Conservation (phyloP, 2,888 invertebrate genomes). For the Diloba caeruleocephala region DNA sequence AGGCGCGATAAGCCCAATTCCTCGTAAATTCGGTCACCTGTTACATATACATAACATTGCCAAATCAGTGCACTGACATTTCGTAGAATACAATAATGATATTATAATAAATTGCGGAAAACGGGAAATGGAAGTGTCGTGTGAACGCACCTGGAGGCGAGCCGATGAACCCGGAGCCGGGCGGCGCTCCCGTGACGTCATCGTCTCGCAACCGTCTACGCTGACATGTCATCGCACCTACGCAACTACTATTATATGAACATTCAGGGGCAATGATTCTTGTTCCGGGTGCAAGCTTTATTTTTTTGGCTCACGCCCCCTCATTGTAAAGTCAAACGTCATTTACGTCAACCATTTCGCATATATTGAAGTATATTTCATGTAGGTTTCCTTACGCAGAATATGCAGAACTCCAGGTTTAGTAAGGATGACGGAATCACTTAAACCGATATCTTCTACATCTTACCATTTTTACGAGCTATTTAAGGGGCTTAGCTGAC, state of each 20-base stretch:
- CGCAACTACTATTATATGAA: slow-evolving; percentile 58
- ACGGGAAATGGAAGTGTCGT: slow-evolving; percentile 65
- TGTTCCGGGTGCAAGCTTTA: slow-evolving; percentile 49
- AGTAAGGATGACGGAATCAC: too few species aligned
- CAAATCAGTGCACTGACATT: slow-evolving; percentile 16
- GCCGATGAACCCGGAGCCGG: slow-evolving; percentile 78
- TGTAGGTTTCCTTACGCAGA: background rate
- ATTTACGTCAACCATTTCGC: background rate
- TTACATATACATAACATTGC: slow-evolving; percentile 3
- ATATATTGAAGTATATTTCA: background rate
- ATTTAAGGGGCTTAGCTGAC: too few species aligned
- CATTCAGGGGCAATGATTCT: slow-evolving; percentile 59
- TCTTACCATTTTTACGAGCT: too few species aligned
- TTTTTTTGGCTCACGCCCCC: background rate
- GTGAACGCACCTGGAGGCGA: slow-evolving; percentile 81
- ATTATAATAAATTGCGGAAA: slow-evolving; percentile 59
- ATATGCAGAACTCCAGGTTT: background rate
- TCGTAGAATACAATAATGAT: slow-evolving; percentile 32
- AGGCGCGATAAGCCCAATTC: slow-evolving; percentile 6
- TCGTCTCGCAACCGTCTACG: slow-evolving; percentile 74
- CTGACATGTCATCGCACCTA: slow-evolving; percentile 68
- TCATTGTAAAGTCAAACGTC: background rate
- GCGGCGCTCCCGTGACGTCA: slow-evolving; percentile 84
- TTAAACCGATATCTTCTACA: too few species aligned
- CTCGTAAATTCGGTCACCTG: slow-evolving; percentile 11